These are phyloP conservation scores for Periophthalmus modestus DNA, from an alignment of 2,113 vertebrate species.

Conservation along the genomic window DNA sequence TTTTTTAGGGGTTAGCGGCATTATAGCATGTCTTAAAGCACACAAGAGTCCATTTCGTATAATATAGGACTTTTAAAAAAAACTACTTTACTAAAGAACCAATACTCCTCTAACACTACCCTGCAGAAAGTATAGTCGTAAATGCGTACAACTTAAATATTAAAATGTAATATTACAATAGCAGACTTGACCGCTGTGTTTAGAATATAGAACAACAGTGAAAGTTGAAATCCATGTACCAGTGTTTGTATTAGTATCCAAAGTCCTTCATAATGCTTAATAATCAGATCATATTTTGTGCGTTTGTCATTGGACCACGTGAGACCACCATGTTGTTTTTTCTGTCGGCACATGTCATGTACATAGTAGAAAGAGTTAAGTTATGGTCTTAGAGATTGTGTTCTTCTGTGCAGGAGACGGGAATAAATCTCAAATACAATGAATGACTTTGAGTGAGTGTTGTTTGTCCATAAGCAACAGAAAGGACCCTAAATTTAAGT, in stretches of 20 bases:
- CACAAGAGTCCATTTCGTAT: too few relatives aligned
- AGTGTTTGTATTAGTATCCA: not conserved
- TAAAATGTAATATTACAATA: not conserved
- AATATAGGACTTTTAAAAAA: too few relatives aligned
- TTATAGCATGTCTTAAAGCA: too few relatives aligned
- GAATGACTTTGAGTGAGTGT: constrained; percentile 11
- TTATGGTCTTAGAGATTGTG: constrained; percentile 51
- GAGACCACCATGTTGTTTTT: constrained; percentile 14
- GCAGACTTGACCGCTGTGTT: not conserved
- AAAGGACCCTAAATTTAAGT: too few relatives aligned
- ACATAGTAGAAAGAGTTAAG: constrained; percentile 35
- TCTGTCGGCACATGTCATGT: constrained; percentile 23
- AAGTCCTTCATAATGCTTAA: not conserved
- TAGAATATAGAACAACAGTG: constrained; percentile 17
- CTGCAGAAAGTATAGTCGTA: not conserved
- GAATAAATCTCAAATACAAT: constrained; percentile 50
- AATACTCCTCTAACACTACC: not conserved
- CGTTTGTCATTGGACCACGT: constrained; percentile 7
- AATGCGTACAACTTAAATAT: not conserved
- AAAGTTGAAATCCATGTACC: not conserved
- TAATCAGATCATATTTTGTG: not conserved
- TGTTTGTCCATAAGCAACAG: not conserved
- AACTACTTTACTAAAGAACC: too few relatives aligned
- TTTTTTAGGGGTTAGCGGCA: too few relatives aligned
- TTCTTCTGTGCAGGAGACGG: constrained; percentile 53